Evolutionary conservation across 2,888 invertebrate genomes (phyloP).

Genomic region (Stenchaetothrips biformis): DNA sequence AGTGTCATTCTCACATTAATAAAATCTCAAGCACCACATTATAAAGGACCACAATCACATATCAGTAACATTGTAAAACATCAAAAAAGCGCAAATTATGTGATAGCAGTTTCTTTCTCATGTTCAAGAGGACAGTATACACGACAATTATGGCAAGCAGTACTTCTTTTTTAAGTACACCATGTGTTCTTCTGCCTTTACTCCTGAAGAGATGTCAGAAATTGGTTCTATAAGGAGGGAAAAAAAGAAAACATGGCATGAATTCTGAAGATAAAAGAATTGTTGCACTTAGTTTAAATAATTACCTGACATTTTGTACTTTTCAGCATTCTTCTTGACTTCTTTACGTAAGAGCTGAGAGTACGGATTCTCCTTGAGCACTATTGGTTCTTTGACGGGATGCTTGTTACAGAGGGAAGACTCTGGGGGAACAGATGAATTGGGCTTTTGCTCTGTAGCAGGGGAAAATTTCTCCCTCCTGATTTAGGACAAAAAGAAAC

Average conservation of each 20-base stretch:
- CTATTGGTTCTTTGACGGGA: background rate
- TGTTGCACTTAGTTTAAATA: too few relatives aligned
- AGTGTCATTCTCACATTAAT: too few relatives aligned
- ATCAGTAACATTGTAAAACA: background rate
- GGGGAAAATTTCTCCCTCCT: too few relatives aligned
- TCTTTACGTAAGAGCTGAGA: background rate
- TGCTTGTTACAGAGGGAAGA: background rate
- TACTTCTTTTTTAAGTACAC: slow-evolving; percentile 1
- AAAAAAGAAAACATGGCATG: background rate
- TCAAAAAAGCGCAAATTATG: too few relatives aligned
- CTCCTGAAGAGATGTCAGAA: background rate
- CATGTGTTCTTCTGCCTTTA: background rate
- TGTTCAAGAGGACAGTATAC: background rate
- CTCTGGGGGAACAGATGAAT: background rate
- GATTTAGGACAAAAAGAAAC: background rate
- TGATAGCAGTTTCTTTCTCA: background rate
- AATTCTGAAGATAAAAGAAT: too few relatives aligned
- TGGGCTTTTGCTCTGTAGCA: background rate
- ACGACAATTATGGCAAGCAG: background rate
- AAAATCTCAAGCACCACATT: too few relatives aligned
- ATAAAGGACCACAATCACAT: background rate
- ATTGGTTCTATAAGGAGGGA: background rate
- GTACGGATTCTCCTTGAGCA: background rate
- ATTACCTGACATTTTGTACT: background rate
- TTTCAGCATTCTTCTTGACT: slow-evolving; percentile 2